Evolutionary conservation across 2,888 invertebrate species (phyloP).

Genomic region (Dorcus hopei): DNA sequence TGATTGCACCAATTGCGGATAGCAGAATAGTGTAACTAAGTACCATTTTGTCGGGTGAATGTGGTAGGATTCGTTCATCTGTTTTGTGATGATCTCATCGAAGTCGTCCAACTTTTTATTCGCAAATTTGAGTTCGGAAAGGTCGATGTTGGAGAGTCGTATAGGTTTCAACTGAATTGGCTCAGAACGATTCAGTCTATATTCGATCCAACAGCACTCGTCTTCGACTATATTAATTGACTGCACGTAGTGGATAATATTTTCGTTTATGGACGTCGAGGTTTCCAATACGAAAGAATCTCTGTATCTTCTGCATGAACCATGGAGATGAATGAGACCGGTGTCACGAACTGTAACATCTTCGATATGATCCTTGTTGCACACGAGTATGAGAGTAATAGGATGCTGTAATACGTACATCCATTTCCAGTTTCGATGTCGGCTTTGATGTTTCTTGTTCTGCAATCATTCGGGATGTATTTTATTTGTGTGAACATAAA

Average conservation of each 20-base stretch:
- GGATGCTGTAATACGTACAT: conserved; percentile 18
- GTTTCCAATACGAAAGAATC: conserved; percentile 15
- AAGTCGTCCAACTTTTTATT: conserved; percentile 25
- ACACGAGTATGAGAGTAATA: conserved; percentile 16
- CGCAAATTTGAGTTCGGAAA: conserved; percentile 22
- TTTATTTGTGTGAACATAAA: background rate
- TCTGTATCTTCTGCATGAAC: conserved; percentile 17
- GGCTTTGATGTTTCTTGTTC: conserved; percentile 11
- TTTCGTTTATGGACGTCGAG: conserved; percentile 6
- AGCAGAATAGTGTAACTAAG: conserved; percentile 17
- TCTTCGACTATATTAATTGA: conserved; percentile 14
- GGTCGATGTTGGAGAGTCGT: conserved; percentile 20
- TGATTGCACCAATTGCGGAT: conserved; percentile 10
- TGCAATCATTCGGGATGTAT: background rate
- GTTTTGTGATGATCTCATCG: conserved; percentile 21
- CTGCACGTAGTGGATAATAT: conserved; percentile 11
- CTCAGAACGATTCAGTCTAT: conserved; percentile 7
- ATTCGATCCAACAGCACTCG: conserved; percentile 16
- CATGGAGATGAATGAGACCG: conserved; percentile 10
- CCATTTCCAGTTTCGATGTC: conserved; percentile 23
- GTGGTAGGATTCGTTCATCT: conserved; percentile 6
- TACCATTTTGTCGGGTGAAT: conserved; percentile 23
- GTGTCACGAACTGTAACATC: conserved; percentile 16
- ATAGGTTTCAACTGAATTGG: conserved; percentile 16
- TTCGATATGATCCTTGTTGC: conserved; percentile 14